Conservation (phyloP, 2,797 vertebrate species). For the Platyrinchus mystaceus region DNA sequence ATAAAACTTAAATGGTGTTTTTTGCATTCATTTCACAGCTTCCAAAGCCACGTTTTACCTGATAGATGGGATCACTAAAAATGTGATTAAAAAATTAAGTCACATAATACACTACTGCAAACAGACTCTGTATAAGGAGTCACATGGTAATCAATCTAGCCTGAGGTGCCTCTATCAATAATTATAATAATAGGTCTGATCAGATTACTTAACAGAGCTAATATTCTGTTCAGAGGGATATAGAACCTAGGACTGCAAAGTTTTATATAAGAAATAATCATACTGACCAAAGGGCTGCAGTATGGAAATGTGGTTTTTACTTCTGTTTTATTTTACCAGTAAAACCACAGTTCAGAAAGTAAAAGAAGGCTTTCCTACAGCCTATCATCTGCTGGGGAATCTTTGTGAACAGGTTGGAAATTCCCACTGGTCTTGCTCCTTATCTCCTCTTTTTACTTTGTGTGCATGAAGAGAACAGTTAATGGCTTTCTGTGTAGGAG, state of each 20-base stretch:
- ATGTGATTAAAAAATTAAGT: background rate
- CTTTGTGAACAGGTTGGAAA: background rate
- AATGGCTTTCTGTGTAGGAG: background rate
- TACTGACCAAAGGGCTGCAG: background rate
- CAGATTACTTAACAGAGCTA: background rate
- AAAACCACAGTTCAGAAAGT: background rate
- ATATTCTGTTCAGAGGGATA: background rate
- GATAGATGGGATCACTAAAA: background rate
- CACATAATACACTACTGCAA: background rate
- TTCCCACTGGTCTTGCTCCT: background rate
- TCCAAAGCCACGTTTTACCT: background rate
- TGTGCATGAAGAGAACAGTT: background rate
- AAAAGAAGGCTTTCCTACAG: background rate
- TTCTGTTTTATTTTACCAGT: background rate
- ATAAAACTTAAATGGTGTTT: background rate
- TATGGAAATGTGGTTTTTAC: background rate
- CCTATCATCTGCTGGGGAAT: background rate
- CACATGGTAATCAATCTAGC: background rate
- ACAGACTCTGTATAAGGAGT: background rate
- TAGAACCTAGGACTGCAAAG: background rate
- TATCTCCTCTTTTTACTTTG: background rate
- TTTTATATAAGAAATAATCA: background rate
- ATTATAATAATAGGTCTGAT: background rate
- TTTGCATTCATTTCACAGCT: background rate
- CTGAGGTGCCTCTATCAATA: background rate